These are phyloP conservation scores for Tridacna gigas DNA, from an alignment of 2,888 invertebrate genomes.

Conservation along the genomic window DNA sequence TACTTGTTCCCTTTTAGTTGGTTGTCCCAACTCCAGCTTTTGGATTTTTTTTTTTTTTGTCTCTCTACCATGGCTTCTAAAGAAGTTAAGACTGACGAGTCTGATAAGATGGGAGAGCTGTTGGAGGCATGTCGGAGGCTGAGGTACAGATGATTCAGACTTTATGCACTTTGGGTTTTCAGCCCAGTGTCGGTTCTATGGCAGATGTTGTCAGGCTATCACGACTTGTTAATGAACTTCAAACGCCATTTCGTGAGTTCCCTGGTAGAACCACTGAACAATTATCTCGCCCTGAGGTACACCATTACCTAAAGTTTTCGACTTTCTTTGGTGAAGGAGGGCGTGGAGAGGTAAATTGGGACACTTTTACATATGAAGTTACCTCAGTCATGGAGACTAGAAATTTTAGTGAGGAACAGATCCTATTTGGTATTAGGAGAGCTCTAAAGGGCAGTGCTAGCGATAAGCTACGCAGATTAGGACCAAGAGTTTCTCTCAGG, in stretches of 20 bases:
- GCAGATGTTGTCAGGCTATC: background rate
- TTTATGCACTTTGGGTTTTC: background rate
- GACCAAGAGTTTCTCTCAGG: background rate
- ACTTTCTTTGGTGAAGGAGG: background rate
- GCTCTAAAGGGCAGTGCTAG: background rate
- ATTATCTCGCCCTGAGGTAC: too few species aligned
- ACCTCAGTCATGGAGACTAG: background rate
- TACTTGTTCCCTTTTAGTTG: too few species aligned
- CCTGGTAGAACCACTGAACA: too few species aligned
- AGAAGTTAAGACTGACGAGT: too few species aligned
- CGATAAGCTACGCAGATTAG: background rate
- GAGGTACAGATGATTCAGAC: background rate
- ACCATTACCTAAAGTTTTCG: constrained; percentile 2
- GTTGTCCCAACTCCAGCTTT: too few species aligned
- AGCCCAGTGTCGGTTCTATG: background rate
- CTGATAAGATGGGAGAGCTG: background rate
- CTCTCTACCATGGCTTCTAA: too few species aligned
- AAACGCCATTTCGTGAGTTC: too few species aligned
- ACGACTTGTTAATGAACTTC: too few species aligned
- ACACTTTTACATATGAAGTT: constrained; percentile 16
- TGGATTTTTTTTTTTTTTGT: too few species aligned
- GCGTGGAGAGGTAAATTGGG: constrained; percentile 4
- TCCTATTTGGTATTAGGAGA: constrained; percentile 20
- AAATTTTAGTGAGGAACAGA: constrained; percentile 1
- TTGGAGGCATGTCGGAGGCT: background rate